Evolutionary conservation across 2,797 vertebrate genomes (phyloP), one percentile per base, ranked within the genome.

Genomic region (Emydoidea blandingii): DNA sequence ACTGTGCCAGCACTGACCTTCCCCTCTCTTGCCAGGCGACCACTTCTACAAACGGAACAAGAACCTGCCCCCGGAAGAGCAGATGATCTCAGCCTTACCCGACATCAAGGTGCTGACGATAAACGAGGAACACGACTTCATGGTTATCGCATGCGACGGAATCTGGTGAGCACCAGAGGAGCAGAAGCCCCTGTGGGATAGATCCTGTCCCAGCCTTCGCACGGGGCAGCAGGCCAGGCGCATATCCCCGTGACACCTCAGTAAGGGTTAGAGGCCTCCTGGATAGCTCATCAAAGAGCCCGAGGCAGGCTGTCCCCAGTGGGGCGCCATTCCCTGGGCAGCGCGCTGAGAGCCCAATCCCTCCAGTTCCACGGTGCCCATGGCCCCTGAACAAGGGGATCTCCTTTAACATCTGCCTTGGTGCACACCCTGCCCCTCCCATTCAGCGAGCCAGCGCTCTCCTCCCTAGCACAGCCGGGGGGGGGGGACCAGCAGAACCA

Each of bases 21-120:
- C n/a, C n/a, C 88, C 37, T 79, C 18, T 29, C 0, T 81, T 14
- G 1, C 79, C 96, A 99, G 99, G 99, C 80, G 99, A 99, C 97
- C 99, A 99, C 97, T 99, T 99, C 98, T 99, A 99, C 94, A 99
- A 99, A 97, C 98, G 99, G 95, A 99, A 99, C 98, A 99, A 99
- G 98, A 98, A 98, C 86, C 98, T 99, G 78, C 99, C 99, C 14
- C 99, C 99, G 0, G 99, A 99, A 93, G 99, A 99, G 93, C 99
- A 99, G 98, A 99, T 99, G 99, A 99, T 99, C 95, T 99, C 99
- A 18, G 98, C 99, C 3, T 97, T 99, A 98, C 99, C 99, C 0
- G 99, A 99, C 57, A 99, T 99, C 95, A 99, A 99, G 97, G 99
- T 99, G 93, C 97, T 99, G 98, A 99, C 99, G 5, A 99, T 99